These are phyloP conservation scores for Sceliomorpha sp. DNA, from an alignment of 2,888 invertebrate species.

Conservation along the genomic window DNA sequence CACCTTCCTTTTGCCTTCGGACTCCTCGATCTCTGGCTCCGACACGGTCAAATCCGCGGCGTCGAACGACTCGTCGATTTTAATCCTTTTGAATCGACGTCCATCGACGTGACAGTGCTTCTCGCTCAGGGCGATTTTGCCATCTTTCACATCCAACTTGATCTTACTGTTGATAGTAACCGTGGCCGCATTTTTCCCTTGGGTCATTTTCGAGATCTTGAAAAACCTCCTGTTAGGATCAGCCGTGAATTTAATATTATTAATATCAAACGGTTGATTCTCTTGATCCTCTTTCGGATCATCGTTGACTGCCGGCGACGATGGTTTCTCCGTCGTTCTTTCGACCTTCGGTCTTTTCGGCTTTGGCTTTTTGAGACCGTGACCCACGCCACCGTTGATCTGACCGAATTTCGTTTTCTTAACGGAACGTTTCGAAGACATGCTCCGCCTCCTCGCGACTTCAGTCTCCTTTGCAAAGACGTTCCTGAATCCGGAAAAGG, in stretches of 20 bases:
- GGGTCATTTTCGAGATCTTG: constrained; percentile 74
- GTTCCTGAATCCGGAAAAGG: constrained; percentile 23
- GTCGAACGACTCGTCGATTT: constrained; percentile 66
- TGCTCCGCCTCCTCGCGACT: constrained; percentile 47
- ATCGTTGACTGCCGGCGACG: neutral
- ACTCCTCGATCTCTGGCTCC: constrained; percentile 68
- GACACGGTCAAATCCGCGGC: constrained; percentile 74
- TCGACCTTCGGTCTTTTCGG: constrained; percentile 66
- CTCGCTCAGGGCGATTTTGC: constrained; percentile 66
- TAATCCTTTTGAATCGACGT: constrained; percentile 57
- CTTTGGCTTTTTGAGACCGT: constrained; percentile 85
- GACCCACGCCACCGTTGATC: constrained; percentile 86
- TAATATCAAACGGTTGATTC: neutral
- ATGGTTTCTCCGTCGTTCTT: constrained; percentile 31
- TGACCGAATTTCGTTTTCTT: constrained; percentile 81
- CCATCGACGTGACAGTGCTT: constrained; percentile 27
- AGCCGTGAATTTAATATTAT: constrained; percentile 13
- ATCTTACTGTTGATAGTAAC: constrained; percentile 78
- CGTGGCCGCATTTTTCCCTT: constrained; percentile 62
- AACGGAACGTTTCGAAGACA: constrained; percentile 60
- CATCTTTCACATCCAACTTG: constrained; percentile 74
- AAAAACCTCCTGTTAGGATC: constrained; percentile 79
- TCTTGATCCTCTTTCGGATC: constrained; percentile 3
- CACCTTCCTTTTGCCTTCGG: constrained; percentile 67
- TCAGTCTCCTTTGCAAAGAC: constrained; percentile 1